phyloP scores from a whole-genome alignment of 2,113 vertebrate genomes.

The Athene cunicularia region DNA sequence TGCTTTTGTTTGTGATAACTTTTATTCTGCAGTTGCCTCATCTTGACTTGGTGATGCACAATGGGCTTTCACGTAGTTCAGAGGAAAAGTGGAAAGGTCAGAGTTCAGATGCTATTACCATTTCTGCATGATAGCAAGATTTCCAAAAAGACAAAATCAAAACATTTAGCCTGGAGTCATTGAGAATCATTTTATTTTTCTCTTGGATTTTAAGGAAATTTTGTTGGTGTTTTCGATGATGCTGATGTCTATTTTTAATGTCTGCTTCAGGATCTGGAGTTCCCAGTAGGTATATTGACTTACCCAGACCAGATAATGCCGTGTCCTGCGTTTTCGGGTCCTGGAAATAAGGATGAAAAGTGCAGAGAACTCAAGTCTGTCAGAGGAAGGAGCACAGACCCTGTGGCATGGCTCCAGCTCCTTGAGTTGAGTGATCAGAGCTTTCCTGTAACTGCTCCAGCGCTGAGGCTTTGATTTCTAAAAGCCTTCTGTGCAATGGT shows the following conservation, averaged over 20 bases:
- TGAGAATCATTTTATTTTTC: not conserved
- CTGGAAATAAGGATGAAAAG: not conserved
- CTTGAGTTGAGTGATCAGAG: not conserved
- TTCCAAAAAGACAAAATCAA: not conserved
- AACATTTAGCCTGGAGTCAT: not conserved
- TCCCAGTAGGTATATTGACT: not conserved
- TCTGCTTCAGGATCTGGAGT: not conserved
- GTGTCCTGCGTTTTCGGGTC: not conserved
- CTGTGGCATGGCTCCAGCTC: not conserved
- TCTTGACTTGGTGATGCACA: not conserved
- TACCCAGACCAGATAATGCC: not conserved
- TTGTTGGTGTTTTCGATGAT: not conserved
- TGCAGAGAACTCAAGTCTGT: not conserved
- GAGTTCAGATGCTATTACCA: not conserved
- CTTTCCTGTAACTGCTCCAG: not conserved
- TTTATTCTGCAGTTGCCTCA: not conserved
- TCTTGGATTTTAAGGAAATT: not conserved
- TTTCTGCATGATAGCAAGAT: not conserved
- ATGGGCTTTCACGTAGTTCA: not conserved
- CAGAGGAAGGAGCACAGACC: not conserved
- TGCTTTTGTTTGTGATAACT: not conserved
- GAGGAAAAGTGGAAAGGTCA: not conserved
- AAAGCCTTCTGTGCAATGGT: not conserved
- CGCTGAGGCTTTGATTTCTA: not conserved
- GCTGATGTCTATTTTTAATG: not conserved